A percentile compares a stretch with the other conserved stretches of the same genome.
Evolutionary conservation across 2,888 invertebrate species (phyloP).

Genomic region (Theodoxus fluviatilis): DNA sequence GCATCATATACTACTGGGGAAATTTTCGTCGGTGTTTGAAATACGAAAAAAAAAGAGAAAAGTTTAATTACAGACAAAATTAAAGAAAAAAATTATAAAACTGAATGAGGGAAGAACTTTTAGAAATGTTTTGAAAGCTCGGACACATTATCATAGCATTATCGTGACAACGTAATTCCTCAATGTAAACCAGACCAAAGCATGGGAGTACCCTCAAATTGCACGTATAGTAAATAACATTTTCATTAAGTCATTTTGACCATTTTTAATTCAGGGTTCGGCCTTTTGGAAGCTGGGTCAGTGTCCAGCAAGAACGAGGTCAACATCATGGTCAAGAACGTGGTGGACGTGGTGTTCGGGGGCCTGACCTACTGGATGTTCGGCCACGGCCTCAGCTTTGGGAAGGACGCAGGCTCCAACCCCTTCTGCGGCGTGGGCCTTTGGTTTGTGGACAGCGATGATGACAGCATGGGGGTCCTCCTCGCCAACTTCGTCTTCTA

Average conservation of each 20-base stretch:
- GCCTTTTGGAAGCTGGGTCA: constrained; percentile 90
- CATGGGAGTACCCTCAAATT: too few relatives aligned
- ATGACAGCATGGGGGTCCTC: constrained; percentile 44
- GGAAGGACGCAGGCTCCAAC: constrained; percentile 71
- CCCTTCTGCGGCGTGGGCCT: constrained; percentile 85
- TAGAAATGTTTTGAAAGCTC: too few relatives aligned
- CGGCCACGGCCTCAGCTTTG: constrained; percentile 91
- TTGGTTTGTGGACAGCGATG: constrained; percentile 75
- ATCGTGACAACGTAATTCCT: neutral
- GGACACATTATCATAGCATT: too few relatives aligned
- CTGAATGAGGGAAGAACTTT: too few relatives aligned
- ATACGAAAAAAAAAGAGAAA: too few relatives aligned
- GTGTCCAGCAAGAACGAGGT: constrained; percentile 84
- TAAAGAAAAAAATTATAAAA: too few relatives aligned
- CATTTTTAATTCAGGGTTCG: constrained; percentile 76
- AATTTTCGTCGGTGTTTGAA: too few relatives aligned
- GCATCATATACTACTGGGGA: too few relatives aligned
- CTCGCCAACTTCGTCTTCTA: constrained; percentile 57
- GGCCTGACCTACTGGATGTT: constrained; percentile 94
- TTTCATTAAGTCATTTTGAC: neutral
- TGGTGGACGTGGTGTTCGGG: constrained; percentile 92
- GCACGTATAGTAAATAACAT: neutral
- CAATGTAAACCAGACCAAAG: too few relatives aligned
- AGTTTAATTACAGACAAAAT: too few relatives aligned
- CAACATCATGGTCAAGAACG: constrained; percentile 97